A percentile compares a stretch with the other conserved stretches of the same genome.
Conservation (phyloP, 2,797 vertebrate species). For the Leucoraja ocellata region DNA sequence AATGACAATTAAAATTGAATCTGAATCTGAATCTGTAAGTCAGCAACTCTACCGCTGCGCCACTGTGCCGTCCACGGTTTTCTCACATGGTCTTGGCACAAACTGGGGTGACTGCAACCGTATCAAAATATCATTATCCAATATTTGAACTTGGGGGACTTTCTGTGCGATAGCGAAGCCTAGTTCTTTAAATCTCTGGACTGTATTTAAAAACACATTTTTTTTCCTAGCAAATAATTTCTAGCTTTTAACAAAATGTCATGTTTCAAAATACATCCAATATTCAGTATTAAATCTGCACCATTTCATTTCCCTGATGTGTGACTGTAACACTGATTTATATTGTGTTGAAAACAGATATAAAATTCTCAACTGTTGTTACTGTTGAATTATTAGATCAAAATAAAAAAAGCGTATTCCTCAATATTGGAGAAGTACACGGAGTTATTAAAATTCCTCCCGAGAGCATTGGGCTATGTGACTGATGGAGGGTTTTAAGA, state of each 20-base stretch:
- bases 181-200: neutral
- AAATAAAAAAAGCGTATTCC: neutral
- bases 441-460: neutral
- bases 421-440: neutral
- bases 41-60: no score
- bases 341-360: neutral
- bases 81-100: neutral
- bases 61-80: no score
- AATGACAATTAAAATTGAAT: no score
- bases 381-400: neutral
- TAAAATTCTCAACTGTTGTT: neutral
- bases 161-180: neutral
- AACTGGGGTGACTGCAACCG: neutral
- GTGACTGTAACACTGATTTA: no score
- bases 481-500: neutral
- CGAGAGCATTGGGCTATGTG: neutral
- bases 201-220: neutral
- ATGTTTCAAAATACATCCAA: no score
- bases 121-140: neutral
- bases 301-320: no score
- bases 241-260: no score
- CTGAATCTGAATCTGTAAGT: no score
- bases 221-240: no score
- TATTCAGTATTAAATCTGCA: no score
- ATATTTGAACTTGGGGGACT: no score